These are phyloP conservation scores for Urocitellus parryii DNA, from an alignment of 2,113 vertebrate genomes.

Conservation along the genomic window DNA sequence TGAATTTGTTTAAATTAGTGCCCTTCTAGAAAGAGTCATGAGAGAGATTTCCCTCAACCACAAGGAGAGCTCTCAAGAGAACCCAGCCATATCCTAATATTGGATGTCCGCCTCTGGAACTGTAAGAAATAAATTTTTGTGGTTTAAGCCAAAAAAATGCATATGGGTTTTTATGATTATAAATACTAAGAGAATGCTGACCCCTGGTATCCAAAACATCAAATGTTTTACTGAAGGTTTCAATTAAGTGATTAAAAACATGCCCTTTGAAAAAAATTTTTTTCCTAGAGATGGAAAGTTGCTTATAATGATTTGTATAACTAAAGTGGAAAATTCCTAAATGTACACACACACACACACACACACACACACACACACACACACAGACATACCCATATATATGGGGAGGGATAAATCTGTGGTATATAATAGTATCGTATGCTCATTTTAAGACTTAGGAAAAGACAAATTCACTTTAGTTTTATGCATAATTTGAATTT, in stretches of 20 bases:
- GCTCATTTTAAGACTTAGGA: conserved; percentile 13
- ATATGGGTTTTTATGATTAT: neutral
- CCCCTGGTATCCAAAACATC: neutral
- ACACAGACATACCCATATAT: too few species aligned
- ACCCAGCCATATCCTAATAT: too few species aligned
- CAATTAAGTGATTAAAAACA: neutral
- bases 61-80: too few species aligned
- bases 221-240: conserved; percentile 16
- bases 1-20: neutral
- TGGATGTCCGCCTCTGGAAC: too few species aligned
- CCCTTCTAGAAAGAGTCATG: too few species aligned
- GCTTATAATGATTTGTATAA: neutral
- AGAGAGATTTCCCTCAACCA: too few species aligned
- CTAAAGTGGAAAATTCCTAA: conserved; percentile 26
- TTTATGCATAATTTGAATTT: conserved; percentile 34
- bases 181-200: neutral
- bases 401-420: neutral
- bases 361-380: too few species aligned
- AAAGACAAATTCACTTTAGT: neutral
- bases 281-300: neutral
- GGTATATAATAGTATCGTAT: neutral
- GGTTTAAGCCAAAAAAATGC: neutral
- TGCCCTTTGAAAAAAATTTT: neutral
- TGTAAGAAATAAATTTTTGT: too few species aligned
- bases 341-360: neutral